Conservation (phyloP, 2,113 vertebrate species). For the Colius striatus region DNA sequence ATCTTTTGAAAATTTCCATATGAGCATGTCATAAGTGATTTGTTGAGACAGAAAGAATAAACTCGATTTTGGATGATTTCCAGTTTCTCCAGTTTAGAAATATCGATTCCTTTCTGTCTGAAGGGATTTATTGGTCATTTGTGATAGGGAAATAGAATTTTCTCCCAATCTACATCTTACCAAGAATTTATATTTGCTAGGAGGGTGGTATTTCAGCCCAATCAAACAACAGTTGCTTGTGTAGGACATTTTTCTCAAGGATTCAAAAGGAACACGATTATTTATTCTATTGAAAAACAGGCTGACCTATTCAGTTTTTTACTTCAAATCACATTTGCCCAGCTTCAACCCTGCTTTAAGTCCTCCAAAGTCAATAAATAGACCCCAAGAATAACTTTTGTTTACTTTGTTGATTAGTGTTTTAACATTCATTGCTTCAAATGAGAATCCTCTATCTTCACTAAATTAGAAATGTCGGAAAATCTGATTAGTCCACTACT, state of each 20-base stretch:
- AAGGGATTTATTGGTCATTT: not conserved
- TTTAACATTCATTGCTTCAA: not conserved
- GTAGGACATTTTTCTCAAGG: not conserved
- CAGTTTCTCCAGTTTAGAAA: not conserved
- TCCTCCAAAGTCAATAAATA: not conserved
- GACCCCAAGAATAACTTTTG: not conserved
- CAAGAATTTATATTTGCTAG: not conserved
- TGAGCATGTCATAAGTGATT: not conserved
- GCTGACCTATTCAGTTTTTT: not conserved
- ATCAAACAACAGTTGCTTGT: not conserved
- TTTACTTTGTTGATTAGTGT: not conserved
- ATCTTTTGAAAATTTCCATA: not conserved
- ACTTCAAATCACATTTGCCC: not conserved
- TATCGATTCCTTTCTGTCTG: not conserved
- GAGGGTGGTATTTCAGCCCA: not conserved
- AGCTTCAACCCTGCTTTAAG: not conserved
- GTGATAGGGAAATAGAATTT: not conserved
- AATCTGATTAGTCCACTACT: not conserved
- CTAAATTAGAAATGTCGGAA: not conserved
- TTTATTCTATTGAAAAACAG: not conserved
- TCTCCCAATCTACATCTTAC: not conserved
- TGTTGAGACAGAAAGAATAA: not conserved
- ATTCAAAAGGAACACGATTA: not conserved
- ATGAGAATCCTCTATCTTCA: not conserved
- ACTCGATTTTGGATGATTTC: not conserved